Evolutionary conservation across 53 echinoderm and acorn worm genomes (phyloP).

Genomic region (Zoroaster sp.): DNA sequence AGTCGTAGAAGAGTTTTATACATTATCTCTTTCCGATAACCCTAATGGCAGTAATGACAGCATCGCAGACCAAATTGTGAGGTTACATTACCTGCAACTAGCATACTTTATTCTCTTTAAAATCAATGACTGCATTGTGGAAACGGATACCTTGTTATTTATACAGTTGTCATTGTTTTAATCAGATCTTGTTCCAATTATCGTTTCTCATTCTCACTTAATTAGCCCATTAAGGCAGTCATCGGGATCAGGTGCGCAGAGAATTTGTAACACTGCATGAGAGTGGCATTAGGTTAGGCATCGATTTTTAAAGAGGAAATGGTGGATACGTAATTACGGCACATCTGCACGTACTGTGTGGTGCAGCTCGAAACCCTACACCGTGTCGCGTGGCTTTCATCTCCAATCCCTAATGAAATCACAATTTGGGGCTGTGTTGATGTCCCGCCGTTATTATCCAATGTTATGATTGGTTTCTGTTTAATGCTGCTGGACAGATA

Average conservation of each 20-base stretch:
- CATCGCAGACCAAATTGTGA: not conserved
- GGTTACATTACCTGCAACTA: not conserved
- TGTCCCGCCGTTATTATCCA: too few species aligned
- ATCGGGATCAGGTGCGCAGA: not conserved
- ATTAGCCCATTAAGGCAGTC: not conserved
- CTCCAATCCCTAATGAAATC: not conserved
- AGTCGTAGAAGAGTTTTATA: too few species aligned
- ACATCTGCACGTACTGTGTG: not conserved
- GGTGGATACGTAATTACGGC: not conserved
- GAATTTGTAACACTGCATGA: not conserved
- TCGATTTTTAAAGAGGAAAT: not conserved
- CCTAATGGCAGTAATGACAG: too few species aligned
- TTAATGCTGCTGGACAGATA: too few species aligned
- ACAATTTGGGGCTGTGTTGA: too few species aligned
- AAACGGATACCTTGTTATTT: not conserved
- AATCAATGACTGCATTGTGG: not conserved
- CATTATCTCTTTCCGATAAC: too few species aligned
- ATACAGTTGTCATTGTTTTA: slow-evolving; percentile 27
- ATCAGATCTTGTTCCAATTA: not conserved
- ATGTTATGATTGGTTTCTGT: too few species aligned
- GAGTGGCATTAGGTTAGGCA: not conserved
- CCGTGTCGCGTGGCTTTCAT: not conserved
- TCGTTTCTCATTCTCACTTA: not conserved
- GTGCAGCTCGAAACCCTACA: not conserved
- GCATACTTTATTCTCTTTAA: too few species aligned